These are phyloP conservation scores for Ophiodon elongatus DNA, from an alignment of 2,113 vertebrate species.

Conservation along the genomic window DNA sequence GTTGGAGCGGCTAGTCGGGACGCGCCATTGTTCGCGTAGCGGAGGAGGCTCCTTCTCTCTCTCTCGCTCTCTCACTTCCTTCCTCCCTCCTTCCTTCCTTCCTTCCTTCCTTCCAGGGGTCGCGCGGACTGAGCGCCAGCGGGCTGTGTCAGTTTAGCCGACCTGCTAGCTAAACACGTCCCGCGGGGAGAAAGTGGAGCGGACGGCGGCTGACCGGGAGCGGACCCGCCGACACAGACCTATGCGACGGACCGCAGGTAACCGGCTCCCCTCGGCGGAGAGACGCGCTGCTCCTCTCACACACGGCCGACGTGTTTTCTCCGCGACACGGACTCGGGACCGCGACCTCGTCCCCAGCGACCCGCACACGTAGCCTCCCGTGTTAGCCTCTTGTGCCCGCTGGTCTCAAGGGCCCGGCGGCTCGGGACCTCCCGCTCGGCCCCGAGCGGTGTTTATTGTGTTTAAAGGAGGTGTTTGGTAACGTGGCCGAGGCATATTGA, in stretches of 20 bases:
- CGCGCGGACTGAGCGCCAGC: conserved; percentile 39
- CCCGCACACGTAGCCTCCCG: conserved; percentile 33
- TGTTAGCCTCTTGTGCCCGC: conserved; percentile 24
- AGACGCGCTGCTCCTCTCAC: too few relatives aligned
- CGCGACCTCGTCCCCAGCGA: conserved; percentile 18
- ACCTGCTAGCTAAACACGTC: conserved; percentile 76
- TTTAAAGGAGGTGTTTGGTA: background rate
- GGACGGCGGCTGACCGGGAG: conserved; percentile 69
- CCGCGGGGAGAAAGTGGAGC: conserved; percentile 76
- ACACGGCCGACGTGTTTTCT: too few relatives aligned
- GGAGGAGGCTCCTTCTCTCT: conserved; percentile 4
- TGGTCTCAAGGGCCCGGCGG: too few relatives aligned
- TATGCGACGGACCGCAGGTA: conserved; percentile 84
- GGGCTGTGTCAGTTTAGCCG: conserved; percentile 66
- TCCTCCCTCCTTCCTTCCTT: background rate
- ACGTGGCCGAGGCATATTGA: background rate
- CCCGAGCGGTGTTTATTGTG: too few relatives aligned
- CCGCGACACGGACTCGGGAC: conserved; percentile 8
- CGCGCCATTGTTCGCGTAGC: conserved; percentile 18
- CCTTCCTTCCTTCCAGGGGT: conserved; percentile 29
- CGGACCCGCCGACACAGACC: conserved; percentile 66
- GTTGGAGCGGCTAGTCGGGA: conserved; percentile 11
- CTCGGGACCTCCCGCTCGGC: too few relatives aligned
- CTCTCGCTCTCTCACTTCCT: too few relatives aligned
- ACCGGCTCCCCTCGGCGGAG: background rate